phyloP scores from a whole-genome alignment of 2,113 vertebrate species.

The Syngnathus scovelli region DNA sequence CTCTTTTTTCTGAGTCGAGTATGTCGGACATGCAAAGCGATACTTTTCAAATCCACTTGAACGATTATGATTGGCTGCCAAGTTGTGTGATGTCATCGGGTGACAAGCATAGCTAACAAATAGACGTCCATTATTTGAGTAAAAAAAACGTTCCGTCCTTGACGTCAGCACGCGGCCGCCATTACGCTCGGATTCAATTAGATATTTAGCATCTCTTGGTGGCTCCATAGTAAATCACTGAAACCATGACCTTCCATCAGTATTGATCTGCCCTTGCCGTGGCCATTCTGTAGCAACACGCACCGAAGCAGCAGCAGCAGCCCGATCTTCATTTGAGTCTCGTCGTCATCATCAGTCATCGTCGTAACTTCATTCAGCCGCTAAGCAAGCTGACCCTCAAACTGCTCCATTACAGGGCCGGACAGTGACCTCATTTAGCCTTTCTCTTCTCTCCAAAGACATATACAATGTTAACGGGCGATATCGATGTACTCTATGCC shows the following conservation, averaged over 20 bases:
- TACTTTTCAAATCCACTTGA: too few species aligned
- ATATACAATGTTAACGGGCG: slow-evolving; percentile 19
- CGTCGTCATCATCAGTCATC: slow-evolving; percentile 20
- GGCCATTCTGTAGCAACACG: neutral
- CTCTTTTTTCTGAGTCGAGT: neutral
- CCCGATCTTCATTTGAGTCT: slow-evolving; percentile 16
- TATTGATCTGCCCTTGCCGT: slow-evolving; percentile 32
- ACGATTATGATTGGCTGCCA: neutral
- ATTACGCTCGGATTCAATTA: slow-evolving; percentile 21
- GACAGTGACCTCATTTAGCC: slow-evolving; percentile 33
- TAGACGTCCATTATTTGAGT: neutral
- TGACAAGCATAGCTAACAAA: neutral
- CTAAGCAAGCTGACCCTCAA: slow-evolving; percentile 12
- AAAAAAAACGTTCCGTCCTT: neutral
- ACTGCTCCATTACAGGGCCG: slow-evolving; percentile 27
- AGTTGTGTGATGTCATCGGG: neutral
- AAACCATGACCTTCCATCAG: slow-evolving; percentile 11
- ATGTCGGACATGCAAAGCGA: neutral
- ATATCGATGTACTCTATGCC: slow-evolving; percentile 25
- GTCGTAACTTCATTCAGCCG: slow-evolving; percentile 9
- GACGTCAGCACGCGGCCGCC: neutral
- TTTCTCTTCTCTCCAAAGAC: slow-evolving; percentile 7
- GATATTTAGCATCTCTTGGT: slow-evolving; percentile 5
- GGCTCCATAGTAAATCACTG: slow-evolving; percentile 30
- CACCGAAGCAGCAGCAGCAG: slow-evolving; percentile 1